phyloP scores from a whole-genome alignment of 2,113 vertebrate species.

The Haliaeetus leucogaster region DNA sequence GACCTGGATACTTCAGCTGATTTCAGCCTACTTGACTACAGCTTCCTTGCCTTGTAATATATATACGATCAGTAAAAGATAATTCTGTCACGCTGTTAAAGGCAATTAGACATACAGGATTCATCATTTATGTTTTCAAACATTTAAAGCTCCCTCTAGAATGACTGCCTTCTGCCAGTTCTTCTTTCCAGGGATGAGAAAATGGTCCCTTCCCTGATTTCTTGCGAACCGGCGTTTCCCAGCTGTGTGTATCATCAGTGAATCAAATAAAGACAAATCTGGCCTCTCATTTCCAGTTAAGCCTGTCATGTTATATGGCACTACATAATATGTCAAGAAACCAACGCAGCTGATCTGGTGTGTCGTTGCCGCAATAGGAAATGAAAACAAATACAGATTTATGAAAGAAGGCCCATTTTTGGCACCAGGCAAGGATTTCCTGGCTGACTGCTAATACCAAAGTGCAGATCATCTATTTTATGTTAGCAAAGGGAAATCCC shows the following conservation, averaged over 20 bases:
- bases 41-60: neutral
- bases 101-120: neutral
- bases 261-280: neutral
- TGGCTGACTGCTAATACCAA: constrained; percentile 10
- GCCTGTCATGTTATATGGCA: neutral
- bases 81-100: neutral
- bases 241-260: neutral
- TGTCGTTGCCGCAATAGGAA: neutral
- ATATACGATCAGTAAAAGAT: neutral
- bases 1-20: neutral
- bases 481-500: constrained; percentile 32
- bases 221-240: neutral
- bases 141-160: neutral
- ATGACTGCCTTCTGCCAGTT: neutral
- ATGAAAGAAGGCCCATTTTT: neutral
- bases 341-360: neutral
- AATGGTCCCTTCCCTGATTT: neutral
- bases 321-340: neutral
- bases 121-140: neutral
- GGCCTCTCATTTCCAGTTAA: neutral
- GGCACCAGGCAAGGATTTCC: constrained; percentile 22
- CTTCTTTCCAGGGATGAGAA: neutral
- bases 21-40: neutral
- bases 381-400: neutral
- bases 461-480: neutral